A percentile compares a stretch with the other conserved stretches of the same genome.
These are phyloP conservation scores for Dasypus novemcinctus DNA, from an alignment of 2,113 vertebrate genomes.

Conservation along the genomic window DNA sequence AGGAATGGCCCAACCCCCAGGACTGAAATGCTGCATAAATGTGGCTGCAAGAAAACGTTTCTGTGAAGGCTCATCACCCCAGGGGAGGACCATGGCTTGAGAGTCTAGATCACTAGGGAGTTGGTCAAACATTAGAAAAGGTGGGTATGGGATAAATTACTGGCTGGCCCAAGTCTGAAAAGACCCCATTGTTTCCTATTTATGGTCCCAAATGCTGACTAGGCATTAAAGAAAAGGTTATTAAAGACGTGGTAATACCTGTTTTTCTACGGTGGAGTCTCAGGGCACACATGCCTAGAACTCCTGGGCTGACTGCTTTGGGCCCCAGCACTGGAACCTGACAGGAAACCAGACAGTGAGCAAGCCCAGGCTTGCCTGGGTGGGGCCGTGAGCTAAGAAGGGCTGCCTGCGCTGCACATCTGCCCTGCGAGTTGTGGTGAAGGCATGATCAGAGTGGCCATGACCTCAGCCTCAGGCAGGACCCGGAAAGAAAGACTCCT, in stretches of 20 bases:
- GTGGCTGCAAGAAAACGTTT: neutral
- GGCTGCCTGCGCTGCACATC: neutral
- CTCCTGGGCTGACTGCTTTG: neutral
- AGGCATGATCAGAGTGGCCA: neutral
- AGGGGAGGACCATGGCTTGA: neutral
- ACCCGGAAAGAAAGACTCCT: neutral
- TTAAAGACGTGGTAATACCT: neutral
- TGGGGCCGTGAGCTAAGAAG: neutral
- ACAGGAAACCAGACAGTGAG: neutral
- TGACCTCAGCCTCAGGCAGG: too few species aligned
- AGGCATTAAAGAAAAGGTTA: neutral
- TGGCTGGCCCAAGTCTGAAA: neutral
- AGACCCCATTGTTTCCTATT: neutral
- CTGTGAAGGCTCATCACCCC: neutral
- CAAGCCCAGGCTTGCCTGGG: neutral
- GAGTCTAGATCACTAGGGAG: neutral
- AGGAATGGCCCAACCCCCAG: neutral
- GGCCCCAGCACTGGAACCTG: neutral
- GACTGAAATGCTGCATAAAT: too few species aligned
- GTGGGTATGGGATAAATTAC: neutral
- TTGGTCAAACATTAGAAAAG: neutral
- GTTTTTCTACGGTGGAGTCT: neutral
- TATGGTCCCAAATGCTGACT: neutral
- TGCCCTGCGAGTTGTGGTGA: neutral
- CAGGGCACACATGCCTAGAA: neutral